These are phyloP conservation scores for Fundulus diaphanus DNA, from an alignment of 2,797 vertebrate species.

Conservation along the genomic window DNA sequence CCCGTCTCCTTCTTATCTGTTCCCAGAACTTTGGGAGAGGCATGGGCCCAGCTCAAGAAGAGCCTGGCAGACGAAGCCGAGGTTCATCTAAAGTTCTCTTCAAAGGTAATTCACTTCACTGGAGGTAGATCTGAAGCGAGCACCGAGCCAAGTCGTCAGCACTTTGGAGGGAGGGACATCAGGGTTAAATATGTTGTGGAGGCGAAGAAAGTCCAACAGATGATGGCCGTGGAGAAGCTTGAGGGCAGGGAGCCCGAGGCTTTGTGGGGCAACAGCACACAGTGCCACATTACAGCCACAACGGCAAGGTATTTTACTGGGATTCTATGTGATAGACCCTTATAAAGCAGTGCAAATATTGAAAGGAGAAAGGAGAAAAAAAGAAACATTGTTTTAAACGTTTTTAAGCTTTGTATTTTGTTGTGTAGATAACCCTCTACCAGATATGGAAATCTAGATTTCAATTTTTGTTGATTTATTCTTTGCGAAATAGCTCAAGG, in stretches of 20 bases:
- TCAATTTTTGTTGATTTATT: background rate
- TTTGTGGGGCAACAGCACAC: too few species aligned
- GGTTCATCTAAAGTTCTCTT: conserved; percentile 98
- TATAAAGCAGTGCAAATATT: too few species aligned
- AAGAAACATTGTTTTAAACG: too few species aligned
- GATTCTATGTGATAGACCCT: too few species aligned
- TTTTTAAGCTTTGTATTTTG: too few species aligned
- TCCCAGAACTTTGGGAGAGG: conserved; percentile 91
- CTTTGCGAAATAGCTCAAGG: background rate
- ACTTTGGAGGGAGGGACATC: background rate
- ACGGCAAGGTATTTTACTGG: too few species aligned
- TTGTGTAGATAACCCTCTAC: background rate
- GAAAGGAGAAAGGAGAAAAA: too few species aligned
- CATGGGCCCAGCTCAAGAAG: conserved; percentile 96
- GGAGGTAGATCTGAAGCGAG: background rate
- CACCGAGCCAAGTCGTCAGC: background rate
- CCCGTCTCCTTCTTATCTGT: conserved; percentile 31
- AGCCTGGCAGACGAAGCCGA: conserved; percentile 96
- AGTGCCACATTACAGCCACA: too few species aligned
- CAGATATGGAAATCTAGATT: background rate
- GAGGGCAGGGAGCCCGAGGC: too few species aligned
- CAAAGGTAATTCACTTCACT: conserved; percentile 85
- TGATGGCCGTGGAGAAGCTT: background rate
- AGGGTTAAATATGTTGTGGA: background rate
- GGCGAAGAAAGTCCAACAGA: background rate